Percentiles rank a stretch among this genome's conserved stretches.
Conservation (phyloP, 2,888 invertebrate genomes). For the Muschampia plurimacula region DNA sequence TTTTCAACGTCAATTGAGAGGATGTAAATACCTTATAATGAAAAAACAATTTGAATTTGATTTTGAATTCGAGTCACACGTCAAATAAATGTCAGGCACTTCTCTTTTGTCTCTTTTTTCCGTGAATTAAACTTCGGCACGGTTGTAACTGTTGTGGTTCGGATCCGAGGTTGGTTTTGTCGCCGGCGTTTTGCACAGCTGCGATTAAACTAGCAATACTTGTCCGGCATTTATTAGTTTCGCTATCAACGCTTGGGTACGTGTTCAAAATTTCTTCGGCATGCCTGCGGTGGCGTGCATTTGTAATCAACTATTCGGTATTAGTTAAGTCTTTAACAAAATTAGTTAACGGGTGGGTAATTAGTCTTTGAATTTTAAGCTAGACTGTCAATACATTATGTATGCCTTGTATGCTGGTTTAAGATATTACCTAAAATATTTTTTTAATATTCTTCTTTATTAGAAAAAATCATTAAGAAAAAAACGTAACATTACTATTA, state of each 20-base stretch:
- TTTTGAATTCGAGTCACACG: background rate
- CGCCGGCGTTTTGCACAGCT: slow-evolving; percentile 77
- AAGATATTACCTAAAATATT: no score
- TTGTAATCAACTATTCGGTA: slow-evolving; percentile 23
- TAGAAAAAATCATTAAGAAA: no score
- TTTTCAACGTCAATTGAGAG: no score
- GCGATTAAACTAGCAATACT: slow-evolving; percentile 80
- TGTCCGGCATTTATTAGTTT: slow-evolving; percentile 78
- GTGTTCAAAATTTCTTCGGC: slow-evolving; percentile 35
- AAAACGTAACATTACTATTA: no score
- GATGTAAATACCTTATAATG: no score
- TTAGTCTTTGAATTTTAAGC: no score
- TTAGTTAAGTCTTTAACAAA: background rate
- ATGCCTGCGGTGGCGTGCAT: slow-evolving; percentile 11
- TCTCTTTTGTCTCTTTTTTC: background rate
- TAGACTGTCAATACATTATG: no score
- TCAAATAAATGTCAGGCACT: background rate
- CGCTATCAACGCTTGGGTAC: slow-evolving; percentile 56
- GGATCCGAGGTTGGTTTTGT: slow-evolving; percentile 79
- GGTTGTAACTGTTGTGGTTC: slow-evolving; percentile 75
- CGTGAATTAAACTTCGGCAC: slow-evolving; percentile 78
- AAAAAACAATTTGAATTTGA: no score
- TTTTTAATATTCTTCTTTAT: no score
- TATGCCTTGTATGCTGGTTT: no score
- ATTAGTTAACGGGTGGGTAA: background rate